Evolutionary conservation across 2,113 vertebrate genomes (phyloP), one percentile per base, ranked within the genome.

Genomic region (Thinocorus orbignyianus): DNA sequence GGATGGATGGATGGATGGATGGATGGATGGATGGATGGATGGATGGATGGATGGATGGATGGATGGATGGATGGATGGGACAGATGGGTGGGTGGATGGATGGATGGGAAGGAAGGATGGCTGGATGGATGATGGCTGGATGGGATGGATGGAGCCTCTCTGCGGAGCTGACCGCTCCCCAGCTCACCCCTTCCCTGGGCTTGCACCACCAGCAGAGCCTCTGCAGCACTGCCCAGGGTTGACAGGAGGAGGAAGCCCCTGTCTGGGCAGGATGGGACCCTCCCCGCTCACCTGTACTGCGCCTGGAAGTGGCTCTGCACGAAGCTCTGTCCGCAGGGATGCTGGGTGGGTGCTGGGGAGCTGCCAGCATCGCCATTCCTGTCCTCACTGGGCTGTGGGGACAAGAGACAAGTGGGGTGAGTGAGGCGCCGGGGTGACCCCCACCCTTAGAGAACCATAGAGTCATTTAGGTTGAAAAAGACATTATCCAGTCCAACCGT

Each of bases 281-380:
- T 25, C 13, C 24, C 4, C 8, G 4, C 98, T 98, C 95, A 99
- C 99, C 99, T 99, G 98, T 99, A 99, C 94, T 99, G 99, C 3
- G 99, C 99, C 97, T 99, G 99, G 96, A 99, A 99, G 96, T 99
- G 99, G 91, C 98, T 99, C 92, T 99, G 98, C 69, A 99, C 99
- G 26, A 99, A 99, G 95, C 99, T 99, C 91, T 99, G 98, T 30
- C 98, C 98, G 12, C 48, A 84, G 23, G 91, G 95, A 60, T 86
- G 98, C 52, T 91, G 97, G 24, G 91, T 9, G 11, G 95, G 77
- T 2, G 91, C 80, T 13, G 81, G 71, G 44, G 95, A 77, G 72
- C 93, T 82, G 80, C 95, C 83, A 16, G 95, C 91, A 65, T 90
- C 19, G 6, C 96, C 88, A 23, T 92, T 93, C 31, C 97, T 94